phyloP scores from a whole-genome alignment of 1,140 invertebrate species.

The Drosophila leontia region DNA sequence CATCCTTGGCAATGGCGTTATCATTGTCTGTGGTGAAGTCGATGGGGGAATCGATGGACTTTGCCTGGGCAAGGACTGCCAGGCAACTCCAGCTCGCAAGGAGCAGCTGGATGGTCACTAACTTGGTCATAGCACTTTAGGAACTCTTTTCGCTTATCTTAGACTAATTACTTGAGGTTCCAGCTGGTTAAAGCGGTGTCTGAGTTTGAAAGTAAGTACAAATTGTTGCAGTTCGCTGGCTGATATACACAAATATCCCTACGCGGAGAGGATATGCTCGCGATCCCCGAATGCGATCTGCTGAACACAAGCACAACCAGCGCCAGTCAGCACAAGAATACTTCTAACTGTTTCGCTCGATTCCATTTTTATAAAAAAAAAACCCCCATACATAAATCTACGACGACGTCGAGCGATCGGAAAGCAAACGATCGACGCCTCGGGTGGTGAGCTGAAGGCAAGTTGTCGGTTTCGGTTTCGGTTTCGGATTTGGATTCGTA shows the following conservation, averaged over 20 bases:
- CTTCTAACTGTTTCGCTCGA: slow-evolving; percentile 73
- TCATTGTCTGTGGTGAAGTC: slow-evolving; percentile 33
- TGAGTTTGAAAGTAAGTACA: slow-evolving; percentile 17
- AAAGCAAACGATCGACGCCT: slow-evolving; percentile 24
- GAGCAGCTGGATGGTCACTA: slow-evolving; percentile 25
- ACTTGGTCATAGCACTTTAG: slow-evolving; percentile 35
- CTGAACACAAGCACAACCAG: slow-evolving; percentile 69
- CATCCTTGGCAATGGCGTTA: slow-evolving; percentile 40
- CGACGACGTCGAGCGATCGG: slow-evolving; percentile 42
- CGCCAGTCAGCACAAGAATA: slow-evolving; percentile 77
- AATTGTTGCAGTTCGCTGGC: slow-evolving; percentile 34
- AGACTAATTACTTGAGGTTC: slow-evolving; percentile 1
- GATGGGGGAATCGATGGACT: slow-evolving; percentile 11
- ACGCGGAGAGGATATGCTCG: slow-evolving; percentile 29
- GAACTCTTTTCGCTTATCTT: slow-evolving; percentile 3
- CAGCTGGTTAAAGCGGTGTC: slow-evolving; percentile 7
- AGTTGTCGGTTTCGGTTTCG: slow-evolving; percentile 6
- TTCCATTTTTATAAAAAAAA: slow-evolving; percentile 76
- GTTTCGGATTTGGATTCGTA: neutral
- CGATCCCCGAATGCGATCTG: slow-evolving; percentile 34
- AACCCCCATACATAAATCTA: slow-evolving; percentile 49
- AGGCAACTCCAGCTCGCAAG: slow-evolving; percentile 43
- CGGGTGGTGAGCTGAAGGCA: slow-evolving; percentile 31
- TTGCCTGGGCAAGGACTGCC: slow-evolving; percentile 34
- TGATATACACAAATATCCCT: slow-evolving; percentile 23